A percentile compares a stretch with the other conserved stretches of the same genome.
Conservation (phyloP, 1,140 invertebrate species). For the Oncopodura yosiiana region DNA sequence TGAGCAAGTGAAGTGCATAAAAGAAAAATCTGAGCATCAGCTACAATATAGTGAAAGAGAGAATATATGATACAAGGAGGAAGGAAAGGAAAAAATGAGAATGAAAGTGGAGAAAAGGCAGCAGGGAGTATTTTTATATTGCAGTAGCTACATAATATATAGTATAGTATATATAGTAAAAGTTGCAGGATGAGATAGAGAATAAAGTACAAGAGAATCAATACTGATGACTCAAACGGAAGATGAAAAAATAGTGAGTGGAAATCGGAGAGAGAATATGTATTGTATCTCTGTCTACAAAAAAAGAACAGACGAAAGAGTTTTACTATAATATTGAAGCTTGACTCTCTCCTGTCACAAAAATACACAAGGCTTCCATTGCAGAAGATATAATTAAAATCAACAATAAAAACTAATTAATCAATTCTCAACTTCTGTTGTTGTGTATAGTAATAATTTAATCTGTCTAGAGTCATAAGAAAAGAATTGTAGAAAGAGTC, state of each 20-base stretch:
- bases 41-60: too few species aligned
- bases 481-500: too few species aligned
- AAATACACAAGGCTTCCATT: too few species aligned
- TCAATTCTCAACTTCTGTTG: too few species aligned
- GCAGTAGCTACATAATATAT: background rate
- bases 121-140: background rate
- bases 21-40: too few species aligned
- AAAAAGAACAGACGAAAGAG: constrained; percentile 7
- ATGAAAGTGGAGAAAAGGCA: background rate
- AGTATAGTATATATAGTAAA: too few species aligned
- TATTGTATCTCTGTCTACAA: constrained; percentile 3
- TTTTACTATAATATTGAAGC: background rate
- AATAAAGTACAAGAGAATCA: constrained; percentile 16
- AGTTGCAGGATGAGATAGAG: constrained; percentile 4
- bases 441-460: too few species aligned
- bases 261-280: constrained; percentile 5
- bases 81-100: background rate
- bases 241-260: constrained; percentile 4
- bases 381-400: too few species aligned
- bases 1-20: too few species aligned
- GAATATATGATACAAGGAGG: background rate
- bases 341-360: background rate
- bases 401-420: too few species aligned
- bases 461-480: too few species aligned
- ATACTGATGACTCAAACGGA: constrained; percentile 21